Evolutionary conservation across 2,797 vertebrate species (phyloP), one percentile per base, ranked within the genome.

Genomic region (Chloroceryle inda): DNA sequence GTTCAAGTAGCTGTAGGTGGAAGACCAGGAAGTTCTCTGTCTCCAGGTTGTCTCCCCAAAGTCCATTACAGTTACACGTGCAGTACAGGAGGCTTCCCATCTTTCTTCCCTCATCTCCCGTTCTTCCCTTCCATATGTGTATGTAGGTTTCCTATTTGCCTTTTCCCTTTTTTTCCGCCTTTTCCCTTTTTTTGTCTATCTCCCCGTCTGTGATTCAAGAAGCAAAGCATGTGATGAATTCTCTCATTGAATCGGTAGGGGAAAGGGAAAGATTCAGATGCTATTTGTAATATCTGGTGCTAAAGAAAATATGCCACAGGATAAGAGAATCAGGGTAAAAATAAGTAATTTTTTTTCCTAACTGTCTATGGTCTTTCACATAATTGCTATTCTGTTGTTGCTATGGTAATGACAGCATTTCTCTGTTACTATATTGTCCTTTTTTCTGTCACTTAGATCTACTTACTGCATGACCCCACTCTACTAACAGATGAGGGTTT

Each of bases 351-450:
- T 63, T 10, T 49, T 38, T 21, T 4, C 6, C 21, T 11, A 9
- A 18, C 33, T 23, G 13, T 68, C 74, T 45, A 5, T 45, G 23
- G 5, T 69, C 69, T 95, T 83, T 74, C 78, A 59, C 19, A 7
- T 73, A 69, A 73, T 85, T 88, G 58, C 55, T 50, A 0, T 13
- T 86, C 67, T 87, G 75, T 42, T 69, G 92, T 95, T 96, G 89
- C 89, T 42, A 69, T 91, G 75, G 88, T 18, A 85, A 87, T 66
- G n/a, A 33, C 47, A 79, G 58, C 49, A 59, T 45, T 76, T 76
- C 62, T 78, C 50, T 75, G 33, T 49, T 86, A 86, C 50, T 73
- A 0, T 6, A 19, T 40, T 80, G 66, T 85, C 29, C 24, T 61
- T 35, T 89, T 47, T 84, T 44, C 71, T 59, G 8, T 85, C 78